phyloP scores from a whole-genome alignment of 2,797 vertebrate species.

The Gallinago stenura region DNA sequence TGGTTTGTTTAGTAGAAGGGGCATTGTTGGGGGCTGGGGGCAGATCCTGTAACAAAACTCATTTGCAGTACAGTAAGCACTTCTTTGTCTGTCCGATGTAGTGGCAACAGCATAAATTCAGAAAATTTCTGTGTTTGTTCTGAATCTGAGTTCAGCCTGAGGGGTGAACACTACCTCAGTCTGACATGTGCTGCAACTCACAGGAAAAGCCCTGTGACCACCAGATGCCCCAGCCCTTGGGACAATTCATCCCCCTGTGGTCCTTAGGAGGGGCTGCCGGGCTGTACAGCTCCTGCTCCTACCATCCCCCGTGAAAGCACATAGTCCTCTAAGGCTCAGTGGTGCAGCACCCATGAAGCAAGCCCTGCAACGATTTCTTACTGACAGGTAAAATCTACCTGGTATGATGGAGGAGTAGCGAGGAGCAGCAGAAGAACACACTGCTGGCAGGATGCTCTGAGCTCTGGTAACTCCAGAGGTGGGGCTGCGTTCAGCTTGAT shows the following conservation, averaged over 20 bases:
- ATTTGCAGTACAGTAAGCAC: not conserved
- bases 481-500: not conserved
- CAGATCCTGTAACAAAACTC: not conserved
- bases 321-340: not conserved
- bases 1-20: not conserved
- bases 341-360: not conserved
- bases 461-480: not conserved
- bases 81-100: not conserved
- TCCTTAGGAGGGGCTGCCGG: not conserved
- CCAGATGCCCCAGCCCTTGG: not conserved
- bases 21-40: not conserved
- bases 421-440: not conserved
- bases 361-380: not conserved
- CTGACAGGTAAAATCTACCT: not conserved
- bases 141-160: not conserved
- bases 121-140: not conserved
- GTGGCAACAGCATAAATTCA: not conserved
- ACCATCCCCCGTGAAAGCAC: rapidly evolving
- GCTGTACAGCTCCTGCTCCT: not conserved
- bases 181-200: not conserved
- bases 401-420: not conserved
- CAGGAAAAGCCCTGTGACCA: not conserved
- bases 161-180: not conserved
- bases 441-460: not conserved
- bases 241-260: not conserved